Evolutionary conservation across 2,797 vertebrate genomes (phyloP).

Genomic region (Heterohyrax brucei): DNA sequence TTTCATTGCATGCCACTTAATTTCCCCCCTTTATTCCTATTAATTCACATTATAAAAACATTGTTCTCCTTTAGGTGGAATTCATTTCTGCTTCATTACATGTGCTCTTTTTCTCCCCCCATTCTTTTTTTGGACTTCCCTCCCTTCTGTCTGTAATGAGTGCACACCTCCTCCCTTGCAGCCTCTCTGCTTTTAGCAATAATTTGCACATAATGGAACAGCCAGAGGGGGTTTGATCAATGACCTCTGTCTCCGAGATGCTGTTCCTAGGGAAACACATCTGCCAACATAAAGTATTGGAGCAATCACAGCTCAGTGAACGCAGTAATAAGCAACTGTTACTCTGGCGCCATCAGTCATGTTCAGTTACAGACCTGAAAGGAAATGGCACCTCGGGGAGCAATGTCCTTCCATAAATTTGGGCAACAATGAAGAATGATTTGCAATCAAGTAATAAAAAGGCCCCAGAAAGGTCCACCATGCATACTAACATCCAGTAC

Average conservation of each 20-base stretch:
- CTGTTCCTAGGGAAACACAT: constrained; percentile 95
- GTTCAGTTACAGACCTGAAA: constrained; percentile 95
- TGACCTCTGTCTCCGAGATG: constrained; percentile 94
- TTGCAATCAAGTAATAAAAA: constrained; percentile 95
- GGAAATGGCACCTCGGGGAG: constrained; percentile 94
- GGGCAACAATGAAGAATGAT: constrained; percentile 95
- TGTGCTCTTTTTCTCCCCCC: constrained; percentile 73
- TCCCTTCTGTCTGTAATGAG: constrained; percentile 82
- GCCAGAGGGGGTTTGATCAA: constrained; percentile 94
- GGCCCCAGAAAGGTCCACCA: constrained; percentile 92
- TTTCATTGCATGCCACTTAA: constrained; percentile 57
- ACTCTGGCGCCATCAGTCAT: constrained; percentile 94
- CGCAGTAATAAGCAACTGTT: constrained; percentile 95
- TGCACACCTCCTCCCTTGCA: constrained; percentile 75
- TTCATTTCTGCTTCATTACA: constrained; percentile 87
- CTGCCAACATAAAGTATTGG: constrained; percentile 96
- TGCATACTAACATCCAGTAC: constrained; percentile 93
- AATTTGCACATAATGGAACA: constrained; percentile 96
- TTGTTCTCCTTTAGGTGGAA: constrained; percentile 82
- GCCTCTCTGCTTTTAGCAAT: constrained; percentile 93
- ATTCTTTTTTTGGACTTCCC: constrained; percentile 85
- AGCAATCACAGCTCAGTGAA: constrained; percentile 95
- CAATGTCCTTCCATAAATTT: constrained; percentile 96
- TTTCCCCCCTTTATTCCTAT: constrained; percentile 81
- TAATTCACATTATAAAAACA: constrained; percentile 86